Percentiles rank a stretch among this genome's conserved stretches.
Conservation (phyloP, 2,797 vertebrate genomes). For the Lepidocolaptes lacrymiger region DNA sequence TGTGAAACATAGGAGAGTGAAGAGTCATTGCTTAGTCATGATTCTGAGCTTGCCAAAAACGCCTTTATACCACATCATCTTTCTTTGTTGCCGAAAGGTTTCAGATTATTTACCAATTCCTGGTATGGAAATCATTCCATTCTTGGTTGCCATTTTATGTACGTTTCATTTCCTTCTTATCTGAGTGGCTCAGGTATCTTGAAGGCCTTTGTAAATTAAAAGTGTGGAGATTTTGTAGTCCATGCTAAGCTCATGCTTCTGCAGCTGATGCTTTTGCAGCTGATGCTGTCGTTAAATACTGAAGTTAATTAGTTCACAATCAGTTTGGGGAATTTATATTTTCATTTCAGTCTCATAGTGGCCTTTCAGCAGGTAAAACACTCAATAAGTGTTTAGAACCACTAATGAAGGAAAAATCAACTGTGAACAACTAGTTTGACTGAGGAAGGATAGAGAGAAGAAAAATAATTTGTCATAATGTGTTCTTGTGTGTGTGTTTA, state of each 20-base stretch:
- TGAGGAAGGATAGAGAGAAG: neutral
- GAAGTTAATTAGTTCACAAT: neutral
- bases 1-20: neutral
- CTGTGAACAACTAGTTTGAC: neutral
- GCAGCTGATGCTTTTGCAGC: neutral
- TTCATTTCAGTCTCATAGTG: neutral
- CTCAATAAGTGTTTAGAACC: neutral
- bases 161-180: neutral
- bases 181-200: neutral
- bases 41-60: neutral
- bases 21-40: neutral
- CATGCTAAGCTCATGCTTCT: neutral
- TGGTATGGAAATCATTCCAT: neutral
- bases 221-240: neutral
- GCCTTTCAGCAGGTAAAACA: neutral
- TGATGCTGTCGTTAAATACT: neutral
- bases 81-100: neutral
- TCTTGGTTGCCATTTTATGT: neutral
- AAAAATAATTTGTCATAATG: neutral
- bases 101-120: neutral
- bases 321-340: neutral
- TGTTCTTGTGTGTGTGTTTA: neutral
- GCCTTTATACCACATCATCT: neutral
- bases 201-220: neutral
- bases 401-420: neutral